phyloP scores from a whole-genome alignment of 2,888 invertebrate genomes.

The Rhorus exstirpatorius region DNA sequence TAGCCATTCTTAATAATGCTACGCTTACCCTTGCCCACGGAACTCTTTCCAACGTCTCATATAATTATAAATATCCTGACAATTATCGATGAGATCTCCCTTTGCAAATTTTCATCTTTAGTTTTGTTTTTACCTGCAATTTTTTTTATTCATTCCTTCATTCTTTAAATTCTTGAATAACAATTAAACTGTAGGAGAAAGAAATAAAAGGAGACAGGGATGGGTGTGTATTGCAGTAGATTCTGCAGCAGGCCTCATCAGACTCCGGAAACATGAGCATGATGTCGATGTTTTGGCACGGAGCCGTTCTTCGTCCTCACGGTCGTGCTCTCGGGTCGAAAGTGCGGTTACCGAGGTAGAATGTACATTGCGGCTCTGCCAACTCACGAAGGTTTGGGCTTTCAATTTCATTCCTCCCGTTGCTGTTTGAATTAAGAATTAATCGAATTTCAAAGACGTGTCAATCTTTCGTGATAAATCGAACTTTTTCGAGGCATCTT shows the following conservation, averaged over 20 bases:
- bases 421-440: conserved; percentile 59
- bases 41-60: neutral
- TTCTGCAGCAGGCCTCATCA: conserved; percentile 31
- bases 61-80: neutral
- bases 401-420: conserved; percentile 48
- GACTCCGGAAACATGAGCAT: conserved; percentile 44
- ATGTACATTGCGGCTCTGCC: conserved; percentile 53
- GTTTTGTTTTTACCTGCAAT: neutral
- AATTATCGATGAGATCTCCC: neutral
- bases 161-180: neutral
- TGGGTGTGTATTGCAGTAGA: conserved; percentile 27
- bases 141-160: neutral
- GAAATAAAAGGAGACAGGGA: conserved; percentile 31
- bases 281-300: conserved; percentile 61
- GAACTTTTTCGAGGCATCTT: conserved; percentile 6
- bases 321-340: conserved; percentile 31
- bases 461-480: conserved; percentile 36
- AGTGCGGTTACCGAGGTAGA: conserved; percentile 59
- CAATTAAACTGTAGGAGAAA: conserved; percentile 2
- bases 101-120: neutral
- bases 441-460: conserved; percentile 46
- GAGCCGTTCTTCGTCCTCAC: conserved; percentile 33
- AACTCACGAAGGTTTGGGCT: conserved; percentile 53
- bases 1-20: neutral
- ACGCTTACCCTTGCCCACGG: neutral